These are phyloP conservation scores for Uropetala carovei DNA, from an alignment of 2,888 invertebrate species.

Conservation along the genomic window DNA sequence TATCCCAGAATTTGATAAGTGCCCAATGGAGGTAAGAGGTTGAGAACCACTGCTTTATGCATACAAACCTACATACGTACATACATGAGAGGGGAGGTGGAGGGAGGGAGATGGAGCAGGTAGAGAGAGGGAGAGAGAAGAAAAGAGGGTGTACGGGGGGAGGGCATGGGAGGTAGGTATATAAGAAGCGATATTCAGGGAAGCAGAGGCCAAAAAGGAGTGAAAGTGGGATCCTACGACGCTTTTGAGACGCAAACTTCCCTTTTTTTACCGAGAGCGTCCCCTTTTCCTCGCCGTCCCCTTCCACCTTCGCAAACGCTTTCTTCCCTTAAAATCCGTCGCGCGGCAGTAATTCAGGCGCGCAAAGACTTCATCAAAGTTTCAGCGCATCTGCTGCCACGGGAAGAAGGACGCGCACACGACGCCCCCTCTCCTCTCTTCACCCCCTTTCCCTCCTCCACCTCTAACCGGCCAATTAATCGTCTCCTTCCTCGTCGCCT, in stretches of 20 bases:
- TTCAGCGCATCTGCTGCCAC: constrained; percentile 55
- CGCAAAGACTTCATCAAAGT: constrained; percentile 62
- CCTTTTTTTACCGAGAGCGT: not conserved
- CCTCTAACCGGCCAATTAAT: not conserved
- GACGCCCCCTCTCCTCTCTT: not conserved
- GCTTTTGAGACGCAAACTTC: not conserved
- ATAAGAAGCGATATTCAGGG: not conserved
- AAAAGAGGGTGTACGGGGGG: not conserved
- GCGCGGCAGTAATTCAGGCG: constrained; percentile 51
- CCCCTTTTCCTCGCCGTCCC: not conserved
- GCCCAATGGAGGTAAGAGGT: too few species aligned
- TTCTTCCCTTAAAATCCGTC: constrained; percentile 47
- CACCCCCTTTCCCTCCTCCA: not conserved
- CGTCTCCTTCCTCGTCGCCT: not conserved
- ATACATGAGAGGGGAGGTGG: too few species aligned
- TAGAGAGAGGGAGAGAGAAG: not conserved
- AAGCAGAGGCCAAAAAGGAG: not conserved
- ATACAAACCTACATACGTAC: too few species aligned
- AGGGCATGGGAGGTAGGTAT: not conserved
- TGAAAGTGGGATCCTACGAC: not conserved
- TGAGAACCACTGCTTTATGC: too few species aligned
- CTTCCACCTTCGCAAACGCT: not conserved
- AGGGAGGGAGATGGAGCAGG: not conserved
- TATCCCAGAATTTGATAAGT: too few species aligned
- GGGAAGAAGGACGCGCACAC: not conserved